A percentile compares a stretch with the other conserved stretches of the same genome.
Evolutionary conservation across 2,113 vertebrate genomes (phyloP).

Genomic region (Myrmecobius fasciatus): DNA sequence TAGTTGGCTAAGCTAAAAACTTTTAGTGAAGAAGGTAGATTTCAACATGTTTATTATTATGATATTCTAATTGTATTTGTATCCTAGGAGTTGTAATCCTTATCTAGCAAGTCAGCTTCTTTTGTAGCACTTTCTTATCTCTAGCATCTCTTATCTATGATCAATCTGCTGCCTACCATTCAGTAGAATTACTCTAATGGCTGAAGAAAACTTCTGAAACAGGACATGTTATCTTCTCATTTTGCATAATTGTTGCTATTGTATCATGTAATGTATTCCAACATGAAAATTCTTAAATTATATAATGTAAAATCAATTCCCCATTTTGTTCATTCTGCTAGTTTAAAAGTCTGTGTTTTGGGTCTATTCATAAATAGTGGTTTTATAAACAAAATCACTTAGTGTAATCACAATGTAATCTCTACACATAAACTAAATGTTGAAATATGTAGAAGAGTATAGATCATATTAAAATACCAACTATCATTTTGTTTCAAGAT

Average conservation of each 20-base stretch:
- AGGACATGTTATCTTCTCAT: neutral
- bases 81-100: neutral
- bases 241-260: neutral
- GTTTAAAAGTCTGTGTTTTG: constrained; percentile 51
- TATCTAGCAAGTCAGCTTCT: neutral
- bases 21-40: neutral
- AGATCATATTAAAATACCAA: constrained; percentile 37
- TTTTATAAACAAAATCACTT: constrained; percentile 13
- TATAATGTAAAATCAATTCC: neutral
- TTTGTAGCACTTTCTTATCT: neutral
- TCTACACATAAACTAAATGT: constrained; percentile 20
- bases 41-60: neutral
- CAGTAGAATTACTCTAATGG: neutral
- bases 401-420: constrained; percentile 54
- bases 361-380: constrained; percentile 49
- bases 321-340: neutral
- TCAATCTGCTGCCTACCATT: neutral
- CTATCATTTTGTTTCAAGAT: constrained; percentile 45
- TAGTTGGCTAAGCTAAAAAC: neutral
- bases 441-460: constrained; percentile 36
- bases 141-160: neutral
- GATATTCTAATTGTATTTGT: neutral
- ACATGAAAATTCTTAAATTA: neutral
- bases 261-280: neutral
- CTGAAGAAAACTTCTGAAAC: neutral